Evolutionary conservation across 2,797 vertebrate genomes (phyloP).

Genomic region (Cichlasoma orientale): DNA sequence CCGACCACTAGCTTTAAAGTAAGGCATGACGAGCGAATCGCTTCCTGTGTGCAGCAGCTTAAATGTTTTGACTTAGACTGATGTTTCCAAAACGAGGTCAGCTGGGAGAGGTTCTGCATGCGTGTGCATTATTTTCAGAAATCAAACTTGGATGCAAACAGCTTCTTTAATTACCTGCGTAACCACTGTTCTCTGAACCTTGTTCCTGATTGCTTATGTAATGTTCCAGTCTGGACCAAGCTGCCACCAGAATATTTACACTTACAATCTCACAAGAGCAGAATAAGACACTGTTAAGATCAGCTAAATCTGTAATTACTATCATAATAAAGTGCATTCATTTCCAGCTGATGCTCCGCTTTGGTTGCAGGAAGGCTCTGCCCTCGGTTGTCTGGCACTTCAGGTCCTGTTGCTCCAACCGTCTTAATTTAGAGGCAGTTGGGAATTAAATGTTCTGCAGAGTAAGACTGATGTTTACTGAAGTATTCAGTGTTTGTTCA

Average conservation of each 20-base stretch:
- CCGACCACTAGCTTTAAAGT: too few species aligned
- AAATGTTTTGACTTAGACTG: too few species aligned
- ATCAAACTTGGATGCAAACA: too few species aligned
- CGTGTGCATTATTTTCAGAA: too few species aligned
- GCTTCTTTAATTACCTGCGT: background rate
- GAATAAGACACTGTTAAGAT: background rate
- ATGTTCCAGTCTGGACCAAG: too few species aligned
- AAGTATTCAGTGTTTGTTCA: background rate
- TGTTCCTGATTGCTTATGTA: too few species aligned
- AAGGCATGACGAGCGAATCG: too few species aligned
- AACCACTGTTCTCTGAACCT: background rate
- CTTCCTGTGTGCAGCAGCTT: too few species aligned
- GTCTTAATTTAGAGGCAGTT: background rate
- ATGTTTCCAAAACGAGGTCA: too few species aligned
- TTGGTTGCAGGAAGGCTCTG: conserved; percentile 15
- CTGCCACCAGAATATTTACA: too few species aligned
- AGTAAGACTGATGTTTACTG: background rate
- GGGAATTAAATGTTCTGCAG: background rate
- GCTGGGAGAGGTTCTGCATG: too few species aligned
- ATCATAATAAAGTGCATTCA: conserved; percentile 26
- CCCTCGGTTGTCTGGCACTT: background rate
- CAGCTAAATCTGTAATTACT: background rate
- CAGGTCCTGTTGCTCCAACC: conserved; percentile 5
- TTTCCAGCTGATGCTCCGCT: conserved; percentile 8
- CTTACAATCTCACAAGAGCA: background rate